These are phyloP conservation scores for Gorsachius goisagi DNA, from an alignment of 2,113 vertebrate genomes.

Conservation along the genomic window DNA sequence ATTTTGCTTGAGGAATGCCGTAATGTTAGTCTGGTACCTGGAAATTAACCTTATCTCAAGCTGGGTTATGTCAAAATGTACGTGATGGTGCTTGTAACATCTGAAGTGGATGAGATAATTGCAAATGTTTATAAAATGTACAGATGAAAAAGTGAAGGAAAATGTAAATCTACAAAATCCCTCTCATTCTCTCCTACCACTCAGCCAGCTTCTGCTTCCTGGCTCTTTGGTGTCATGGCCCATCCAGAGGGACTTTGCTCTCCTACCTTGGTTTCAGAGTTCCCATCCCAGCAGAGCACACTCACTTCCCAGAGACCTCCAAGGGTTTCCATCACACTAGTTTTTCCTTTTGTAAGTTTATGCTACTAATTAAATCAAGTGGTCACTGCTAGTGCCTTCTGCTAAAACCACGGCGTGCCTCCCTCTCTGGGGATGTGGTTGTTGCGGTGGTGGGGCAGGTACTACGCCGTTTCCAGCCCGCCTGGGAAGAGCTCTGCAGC, in stretches of 20 bases:
- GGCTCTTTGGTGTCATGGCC: neutral
- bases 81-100: neutral
- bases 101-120: neutral
- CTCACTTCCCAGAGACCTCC: neutral
- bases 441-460: neutral
- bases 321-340: neutral
- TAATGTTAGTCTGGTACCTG: neutral
- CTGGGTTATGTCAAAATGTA: neutral
- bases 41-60: neutral
- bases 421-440: neutral
- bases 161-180: neutral
- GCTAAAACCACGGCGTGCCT: neutral
- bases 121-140: neutral
- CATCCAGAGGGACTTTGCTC: neutral
- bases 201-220: neutral
- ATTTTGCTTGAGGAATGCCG: neutral
- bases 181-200: neutral
- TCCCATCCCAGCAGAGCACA: neutral
- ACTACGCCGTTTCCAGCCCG: neutral
- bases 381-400: neutral
- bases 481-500: neutral
- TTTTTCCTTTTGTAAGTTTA: neutral
- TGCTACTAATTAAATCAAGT: neutral
- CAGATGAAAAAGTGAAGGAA: neutral
- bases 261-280: neutral